These are phyloP conservation scores for Myodes glareolus DNA, from an alignment of 2,113 vertebrate genomes.

Conservation along the genomic window DNA sequence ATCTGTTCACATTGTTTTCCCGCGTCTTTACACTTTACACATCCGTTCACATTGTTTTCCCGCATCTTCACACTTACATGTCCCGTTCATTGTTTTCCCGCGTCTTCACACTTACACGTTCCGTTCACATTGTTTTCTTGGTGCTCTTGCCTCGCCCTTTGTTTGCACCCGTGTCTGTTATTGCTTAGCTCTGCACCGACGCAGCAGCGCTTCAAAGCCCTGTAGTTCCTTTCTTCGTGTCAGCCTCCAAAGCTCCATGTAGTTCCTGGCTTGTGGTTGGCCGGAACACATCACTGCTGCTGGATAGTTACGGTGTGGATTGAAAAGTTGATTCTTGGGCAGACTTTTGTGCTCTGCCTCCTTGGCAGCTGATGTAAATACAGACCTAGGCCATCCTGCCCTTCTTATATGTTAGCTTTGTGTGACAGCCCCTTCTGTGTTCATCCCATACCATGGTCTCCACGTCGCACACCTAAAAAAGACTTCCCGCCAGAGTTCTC, in stretches of 20 bases:
- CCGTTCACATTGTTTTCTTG: not conserved
- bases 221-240: not conserved
- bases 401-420: not conserved
- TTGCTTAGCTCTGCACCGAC: not conserved
- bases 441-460: not conserved
- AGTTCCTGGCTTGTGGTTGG: not conserved
- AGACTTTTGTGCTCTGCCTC: not conserved
- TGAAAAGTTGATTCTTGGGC: not conserved
- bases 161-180: accelerated
- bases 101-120: not conserved
- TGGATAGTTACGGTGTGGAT: not conserved
- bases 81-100: too few relatives aligned
- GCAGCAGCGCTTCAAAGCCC: not conserved
- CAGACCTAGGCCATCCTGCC: not conserved
- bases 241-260: not conserved
- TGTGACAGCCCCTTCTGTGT: not conserved
- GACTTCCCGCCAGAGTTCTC: not conserved
- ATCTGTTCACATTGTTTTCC: not conserved
- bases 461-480: too few relatives aligned
- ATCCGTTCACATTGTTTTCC: too few relatives aligned
- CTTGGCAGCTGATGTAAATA: not conserved
- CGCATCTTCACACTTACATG: too few relatives aligned
- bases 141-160: not conserved
- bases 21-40: too few relatives aligned
- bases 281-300: accelerated